Base-by-base conservation (phyloP, 2,113 vertebrate species). In the Vulpes ferrilata region DNA sequence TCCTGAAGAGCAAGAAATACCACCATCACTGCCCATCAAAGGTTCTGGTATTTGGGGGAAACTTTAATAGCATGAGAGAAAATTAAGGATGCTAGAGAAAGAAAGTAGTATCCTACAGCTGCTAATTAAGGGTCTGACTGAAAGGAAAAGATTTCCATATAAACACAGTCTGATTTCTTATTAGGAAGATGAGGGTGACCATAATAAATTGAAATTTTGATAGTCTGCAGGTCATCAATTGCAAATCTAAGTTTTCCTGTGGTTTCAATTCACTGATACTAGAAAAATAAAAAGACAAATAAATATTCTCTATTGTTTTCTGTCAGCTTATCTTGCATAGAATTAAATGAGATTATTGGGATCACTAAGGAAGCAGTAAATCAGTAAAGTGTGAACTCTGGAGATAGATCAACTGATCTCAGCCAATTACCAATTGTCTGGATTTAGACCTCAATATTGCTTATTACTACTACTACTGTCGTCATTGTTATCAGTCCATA, bases 1-100 rank as follows among this genome's bases (percentile, higher is more conserved):
- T 85, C 43, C 19, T 59, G 11, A 95, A 60, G 7, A 96, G n/a
- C 27, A 94, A 78, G 7, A 93, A 60, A 87, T 32, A 92, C 32
- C 10, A 83, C 9, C 22, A 87, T 67, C 12, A 53, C 43, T 90
- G 27, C 65, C 67, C 32, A 62, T 64, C 10, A 89, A 89, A 10
- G 10, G 25, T 53, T 62, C 48, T 20, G 7, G 32, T 38, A 79
- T 67, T 73, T 19, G 17, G 53, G 23, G 1, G 73, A 83, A 82
- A 86, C 32, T 60, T 86, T 78, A 79, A 90, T 84, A 55, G 5
- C 4, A 32, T n/a, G 12, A 30, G 87, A 93, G 60, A 89, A 82
- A 93, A 84, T 74, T 80, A 87, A 3, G 60, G 19, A 92, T 55
- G 11, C 48, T n/a, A 53, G 25, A 64, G 15, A 81, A 83, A 92